Evolutionary conservation across 2,888 invertebrate genomes (phyloP).

Genomic region (Andricus curvator): DNA sequence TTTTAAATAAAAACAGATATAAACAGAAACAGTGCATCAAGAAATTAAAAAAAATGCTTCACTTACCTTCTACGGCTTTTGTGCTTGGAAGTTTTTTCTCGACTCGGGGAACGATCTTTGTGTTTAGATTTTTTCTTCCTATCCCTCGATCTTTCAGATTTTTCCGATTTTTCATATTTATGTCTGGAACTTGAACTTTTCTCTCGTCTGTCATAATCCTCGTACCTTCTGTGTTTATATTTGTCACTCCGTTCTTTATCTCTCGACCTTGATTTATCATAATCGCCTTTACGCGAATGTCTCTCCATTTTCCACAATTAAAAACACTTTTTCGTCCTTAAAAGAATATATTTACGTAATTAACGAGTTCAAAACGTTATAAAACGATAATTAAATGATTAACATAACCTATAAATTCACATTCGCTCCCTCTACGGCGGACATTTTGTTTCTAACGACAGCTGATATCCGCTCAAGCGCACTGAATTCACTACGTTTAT

Average conservation of each 20-base stretch:
- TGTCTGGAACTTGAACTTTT: constrained; percentile 43
- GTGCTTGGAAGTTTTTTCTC: constrained; percentile 6
- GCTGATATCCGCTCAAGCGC: constrained; percentile 19
- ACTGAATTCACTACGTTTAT: background rate
- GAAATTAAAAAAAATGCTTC: background rate
- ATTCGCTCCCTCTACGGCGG: background rate
- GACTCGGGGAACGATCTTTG: constrained; percentile 13
- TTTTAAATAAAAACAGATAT: background rate
- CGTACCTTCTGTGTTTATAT: constrained; percentile 43
- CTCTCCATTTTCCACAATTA: background rate
- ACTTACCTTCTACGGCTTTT: constrained; percentile 52
- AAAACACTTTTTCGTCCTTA: background rate
- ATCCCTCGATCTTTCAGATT: constrained; percentile 38
- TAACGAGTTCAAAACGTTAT: too few relatives aligned
- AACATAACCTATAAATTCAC: constrained; percentile 9
- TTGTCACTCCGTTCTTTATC: constrained; percentile 47
- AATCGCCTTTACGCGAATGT: constrained; percentile 24
- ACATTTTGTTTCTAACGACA: background rate
- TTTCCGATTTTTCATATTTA: constrained; percentile 37
- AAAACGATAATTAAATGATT: background rate
- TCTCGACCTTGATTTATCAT: constrained; percentile 3
- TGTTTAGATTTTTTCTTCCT: constrained; percentile 27
- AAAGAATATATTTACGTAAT: background rate
- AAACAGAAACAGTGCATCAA: background rate
- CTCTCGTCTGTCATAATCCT: constrained; percentile 44